phyloP scores from a whole-genome alignment of 2,797 vertebrate species.

The Champsocephalus esox region DNA sequence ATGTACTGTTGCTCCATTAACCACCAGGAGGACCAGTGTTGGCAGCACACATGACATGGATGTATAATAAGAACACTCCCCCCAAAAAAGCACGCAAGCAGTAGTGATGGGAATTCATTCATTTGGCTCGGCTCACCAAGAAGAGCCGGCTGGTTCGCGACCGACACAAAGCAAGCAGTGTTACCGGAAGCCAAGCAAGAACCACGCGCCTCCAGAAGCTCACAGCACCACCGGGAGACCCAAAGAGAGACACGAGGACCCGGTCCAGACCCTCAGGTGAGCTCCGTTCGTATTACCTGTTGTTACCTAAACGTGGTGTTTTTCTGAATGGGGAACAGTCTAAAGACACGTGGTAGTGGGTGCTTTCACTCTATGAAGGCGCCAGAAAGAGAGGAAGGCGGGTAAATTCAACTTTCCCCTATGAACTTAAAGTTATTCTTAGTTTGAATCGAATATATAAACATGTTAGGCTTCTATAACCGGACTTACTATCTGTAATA shows the following conservation, averaged over 20 bases:
- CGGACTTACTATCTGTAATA: not conserved
- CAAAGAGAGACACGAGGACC: too few relatives aligned
- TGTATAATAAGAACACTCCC: too few relatives aligned
- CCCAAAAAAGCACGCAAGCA: too few relatives aligned
- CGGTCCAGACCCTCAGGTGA: slow-evolving; percentile 20
- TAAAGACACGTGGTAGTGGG: rapidly evolving
- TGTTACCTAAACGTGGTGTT: not conserved
- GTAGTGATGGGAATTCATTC: too few relatives aligned
- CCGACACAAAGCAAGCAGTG: too few relatives aligned
- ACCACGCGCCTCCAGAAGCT: not conserved
- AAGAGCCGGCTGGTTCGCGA: too few relatives aligned
- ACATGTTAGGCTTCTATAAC: not conserved
- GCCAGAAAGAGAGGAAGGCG: not conserved
- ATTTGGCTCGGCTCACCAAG: too few relatives aligned
- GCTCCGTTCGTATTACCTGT: not conserved
- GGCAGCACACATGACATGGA: too few relatives aligned
- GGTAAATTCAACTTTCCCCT: not conserved
- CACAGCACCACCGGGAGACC: rapidly evolving
- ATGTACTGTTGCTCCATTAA: not conserved
- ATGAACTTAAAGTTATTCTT: not conserved
- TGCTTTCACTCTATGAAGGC: not conserved
- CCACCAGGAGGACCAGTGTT: too few relatives aligned
- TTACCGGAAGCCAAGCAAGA: too few relatives aligned
- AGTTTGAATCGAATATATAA: too few relatives aligned
- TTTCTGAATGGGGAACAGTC: not conserved